These are phyloP conservation scores for Leptoteleia sp. DNA, from an alignment of 1,140 invertebrate species.

Conservation along the genomic window DNA sequence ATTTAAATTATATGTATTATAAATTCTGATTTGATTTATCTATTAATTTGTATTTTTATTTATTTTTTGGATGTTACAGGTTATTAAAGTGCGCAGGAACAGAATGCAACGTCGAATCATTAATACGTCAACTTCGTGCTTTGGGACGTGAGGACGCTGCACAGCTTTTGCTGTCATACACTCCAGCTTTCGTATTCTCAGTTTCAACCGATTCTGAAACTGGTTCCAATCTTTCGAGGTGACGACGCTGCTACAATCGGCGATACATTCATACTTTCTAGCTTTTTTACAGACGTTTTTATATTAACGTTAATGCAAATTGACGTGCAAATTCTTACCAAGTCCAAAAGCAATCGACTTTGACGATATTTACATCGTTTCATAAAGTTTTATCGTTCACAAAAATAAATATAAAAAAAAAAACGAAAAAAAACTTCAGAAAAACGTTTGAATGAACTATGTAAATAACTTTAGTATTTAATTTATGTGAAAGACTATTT, in stretches of 20 bases:
- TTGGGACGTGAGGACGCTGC: conserved; percentile 78
- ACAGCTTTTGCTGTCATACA: conserved; percentile 75
- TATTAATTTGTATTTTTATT: conserved; percentile 9
- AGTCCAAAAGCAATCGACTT: conserved; percentile 1
- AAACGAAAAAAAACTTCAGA: conserved; percentile 2
- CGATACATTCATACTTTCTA: conserved; percentile 72
- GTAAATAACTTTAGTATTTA: not conserved
- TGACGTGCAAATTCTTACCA: conserved; percentile 18
- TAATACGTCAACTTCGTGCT: conserved; percentile 75
- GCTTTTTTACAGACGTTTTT: conserved; percentile 64
- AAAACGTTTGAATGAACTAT: not conserved
- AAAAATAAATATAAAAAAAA: no score
- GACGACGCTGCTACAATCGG: conserved; percentile 72
- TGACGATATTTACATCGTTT: conserved; percentile 6
- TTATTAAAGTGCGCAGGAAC: conserved; percentile 73
- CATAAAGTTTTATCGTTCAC: not conserved
- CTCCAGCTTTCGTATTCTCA: conserved; percentile 75
- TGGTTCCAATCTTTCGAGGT: conserved; percentile 80
- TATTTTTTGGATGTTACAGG: conserved; percentile 59
- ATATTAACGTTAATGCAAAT: conserved; percentile 29
- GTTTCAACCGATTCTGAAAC: conserved; percentile 77
- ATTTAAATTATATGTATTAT: no score
- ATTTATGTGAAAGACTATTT: not conserved
- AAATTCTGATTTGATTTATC: not conserved
- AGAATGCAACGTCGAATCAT: conserved; percentile 74